These are phyloP conservation scores for Lochmaea capreae DNA, from an alignment of 2,888 invertebrate genomes.

Conservation along the genomic window DNA sequence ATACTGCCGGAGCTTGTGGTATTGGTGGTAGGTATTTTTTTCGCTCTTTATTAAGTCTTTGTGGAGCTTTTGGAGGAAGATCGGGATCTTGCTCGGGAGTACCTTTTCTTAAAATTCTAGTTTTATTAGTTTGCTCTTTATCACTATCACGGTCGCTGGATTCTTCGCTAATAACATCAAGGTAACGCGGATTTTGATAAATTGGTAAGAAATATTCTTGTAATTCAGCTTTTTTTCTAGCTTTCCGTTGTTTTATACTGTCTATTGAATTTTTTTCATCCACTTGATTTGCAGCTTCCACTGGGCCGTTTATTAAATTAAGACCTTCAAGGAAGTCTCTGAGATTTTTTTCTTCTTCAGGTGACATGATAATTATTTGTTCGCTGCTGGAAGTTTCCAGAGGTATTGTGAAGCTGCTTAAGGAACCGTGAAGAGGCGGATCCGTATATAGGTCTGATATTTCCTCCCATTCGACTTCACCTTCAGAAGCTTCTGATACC, in stretches of 20 bases:
- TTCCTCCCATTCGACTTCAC: conserved; percentile 73
- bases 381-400: conserved; percentile 59
- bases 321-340: conserved; percentile 70
- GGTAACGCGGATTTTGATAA: conserved; percentile 73
- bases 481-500: conserved; percentile 73
- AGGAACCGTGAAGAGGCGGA: conserved; percentile 58
- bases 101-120: conserved; percentile 52
- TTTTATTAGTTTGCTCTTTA: conserved; percentile 58
- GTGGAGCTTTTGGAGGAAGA: conserved; percentile 26
- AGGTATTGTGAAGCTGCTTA: conserved; percentile 66
- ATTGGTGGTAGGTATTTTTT: conserved; percentile 38
- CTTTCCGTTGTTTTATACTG: conserved; percentile 64
- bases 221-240: conserved; percentile 69
- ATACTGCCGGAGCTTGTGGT: conserved; percentile 56
- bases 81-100: conserved; percentile 54
- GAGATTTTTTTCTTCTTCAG: conserved; percentile 71
- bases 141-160: conserved; percentile 73
- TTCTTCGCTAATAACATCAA: conserved; percentile 80
- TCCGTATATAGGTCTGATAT: conserved; percentile 64
- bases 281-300: conserved; percentile 56
- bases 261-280: conserved; percentile 43
- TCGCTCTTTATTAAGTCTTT: conserved; percentile 32
- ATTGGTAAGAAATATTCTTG: conserved; percentile 71
- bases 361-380: conserved; percentile 63
- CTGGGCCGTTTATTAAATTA: conserved; percentile 68